Conservation (phyloP, 2,797 vertebrate species). For the Xiphorhynchus erythropygius region DNA sequence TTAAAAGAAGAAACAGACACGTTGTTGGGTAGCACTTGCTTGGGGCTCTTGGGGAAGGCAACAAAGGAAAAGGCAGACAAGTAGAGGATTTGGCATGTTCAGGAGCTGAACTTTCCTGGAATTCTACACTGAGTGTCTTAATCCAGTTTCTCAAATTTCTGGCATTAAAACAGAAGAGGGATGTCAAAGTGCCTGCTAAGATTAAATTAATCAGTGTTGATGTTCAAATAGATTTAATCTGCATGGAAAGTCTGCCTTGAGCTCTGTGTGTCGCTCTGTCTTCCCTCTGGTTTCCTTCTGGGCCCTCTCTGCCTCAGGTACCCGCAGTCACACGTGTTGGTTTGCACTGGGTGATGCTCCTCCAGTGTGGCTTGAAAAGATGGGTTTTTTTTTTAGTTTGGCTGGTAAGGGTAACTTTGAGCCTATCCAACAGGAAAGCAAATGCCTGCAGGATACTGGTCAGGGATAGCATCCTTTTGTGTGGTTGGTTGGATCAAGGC, state of each 20-base stretch:
- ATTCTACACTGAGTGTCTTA: background rate
- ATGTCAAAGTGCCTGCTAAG: background rate
- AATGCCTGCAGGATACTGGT: background rate
- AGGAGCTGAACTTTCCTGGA: background rate
- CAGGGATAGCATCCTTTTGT: background rate
- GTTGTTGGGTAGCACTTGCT: background rate
- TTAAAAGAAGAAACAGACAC: accelerated
- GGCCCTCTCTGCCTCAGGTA: accelerated
- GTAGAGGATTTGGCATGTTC: background rate
- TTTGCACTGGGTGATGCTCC: background rate
- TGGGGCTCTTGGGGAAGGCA: background rate
- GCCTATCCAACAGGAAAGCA: background rate
- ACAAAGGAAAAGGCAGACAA: background rate
- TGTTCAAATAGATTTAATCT: background rate
- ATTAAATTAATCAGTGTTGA: background rate
- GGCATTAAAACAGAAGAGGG: background rate
- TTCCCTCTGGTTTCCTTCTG: background rate
- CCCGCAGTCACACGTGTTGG: accelerated
- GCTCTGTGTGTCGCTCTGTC: background rate
- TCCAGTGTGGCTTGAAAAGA: background rate
- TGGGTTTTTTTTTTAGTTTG: background rate
- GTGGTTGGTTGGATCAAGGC: accelerated
- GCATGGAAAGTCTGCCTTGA: background rate
- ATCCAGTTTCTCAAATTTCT: background rate
- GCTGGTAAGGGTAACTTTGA: background rate